phyloP scores from a whole-genome alignment of 1,140 invertebrate genomes.

The Drosophila sulfurigaster region DNA sequence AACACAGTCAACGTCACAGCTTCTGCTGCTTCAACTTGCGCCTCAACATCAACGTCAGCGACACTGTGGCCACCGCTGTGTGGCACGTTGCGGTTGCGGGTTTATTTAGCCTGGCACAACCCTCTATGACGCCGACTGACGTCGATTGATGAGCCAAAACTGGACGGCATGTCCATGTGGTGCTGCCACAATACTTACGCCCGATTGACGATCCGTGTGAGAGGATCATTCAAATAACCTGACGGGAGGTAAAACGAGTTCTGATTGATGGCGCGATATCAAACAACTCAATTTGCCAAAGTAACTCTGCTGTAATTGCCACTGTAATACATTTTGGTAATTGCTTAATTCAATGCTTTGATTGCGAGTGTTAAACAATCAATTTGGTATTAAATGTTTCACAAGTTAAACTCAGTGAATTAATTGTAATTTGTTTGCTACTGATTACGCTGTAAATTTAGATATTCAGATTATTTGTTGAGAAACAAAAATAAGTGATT shows the following conservation, averaged over 20 bases:
- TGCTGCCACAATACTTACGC: slow-evolving; percentile 70
- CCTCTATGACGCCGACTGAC: slow-evolving; percentile 40
- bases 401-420: no score
- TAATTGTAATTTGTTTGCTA: no score
- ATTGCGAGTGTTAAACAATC: not conserved
- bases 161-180: slow-evolving; percentile 45
- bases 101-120: slow-evolving; percentile 33
- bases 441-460: no score
- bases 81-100: slow-evolving; percentile 40
- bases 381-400: no score
- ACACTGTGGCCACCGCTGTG: slow-evolving; percentile 34
- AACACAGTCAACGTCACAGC: slow-evolving; percentile 17
- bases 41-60: slow-evolving; percentile 18
- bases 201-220: slow-evolving; percentile 42
- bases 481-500: no score
- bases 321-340: not conserved
- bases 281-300: slow-evolving; percentile 21
- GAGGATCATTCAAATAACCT: slow-evolving; percentile 26
- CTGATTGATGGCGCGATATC: slow-evolving; percentile 7
- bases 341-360: not conserved
- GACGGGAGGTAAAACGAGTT: slow-evolving; percentile 1
- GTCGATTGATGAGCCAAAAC: slow-evolving; percentile 51
- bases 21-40: not conserved
- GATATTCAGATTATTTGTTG: no score
- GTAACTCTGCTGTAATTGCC: slow-evolving; percentile 1